A percentile compares a stretch with the other conserved stretches of the same genome.
These are phyloP conservation scores for Tipula helvola DNA, from an alignment of 2,888 invertebrate species.

Conservation along the genomic window DNA sequence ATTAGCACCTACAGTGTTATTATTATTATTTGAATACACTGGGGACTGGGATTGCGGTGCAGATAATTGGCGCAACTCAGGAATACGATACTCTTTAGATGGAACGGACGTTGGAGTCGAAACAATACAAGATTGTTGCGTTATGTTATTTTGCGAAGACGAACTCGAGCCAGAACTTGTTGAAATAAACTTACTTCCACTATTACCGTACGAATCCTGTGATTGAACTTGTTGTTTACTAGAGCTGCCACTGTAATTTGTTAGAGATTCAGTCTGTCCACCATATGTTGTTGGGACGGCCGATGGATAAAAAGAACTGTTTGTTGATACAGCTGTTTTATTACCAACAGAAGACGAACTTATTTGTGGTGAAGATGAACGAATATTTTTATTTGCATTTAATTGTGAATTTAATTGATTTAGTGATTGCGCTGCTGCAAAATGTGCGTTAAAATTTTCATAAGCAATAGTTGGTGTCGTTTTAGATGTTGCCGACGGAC, in stretches of 20 bases:
- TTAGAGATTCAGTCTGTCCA: neutral
- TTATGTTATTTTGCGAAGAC: slow-evolving; percentile 37
- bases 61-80: neutral
- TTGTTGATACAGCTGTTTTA: slow-evolving; percentile 23
- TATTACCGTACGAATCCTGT: slow-evolving; percentile 4
- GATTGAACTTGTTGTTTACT: slow-evolving; percentile 7
- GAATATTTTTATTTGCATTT: slow-evolving; percentile 41
- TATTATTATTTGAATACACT: neutral
- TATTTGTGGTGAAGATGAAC: slow-evolving; percentile 40
- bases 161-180: slow-evolving; percentile 42
- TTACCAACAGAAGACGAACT: slow-evolving; percentile 28
- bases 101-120: slow-evolving; percentile 46
- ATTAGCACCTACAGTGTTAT: neutral
- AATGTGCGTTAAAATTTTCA: slow-evolving; percentile 59
- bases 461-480: slow-evolving; percentile 40
- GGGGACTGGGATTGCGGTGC: slow-evolving; percentile 7
- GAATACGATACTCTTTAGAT: slow-evolving; percentile 44
- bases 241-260: neutral
- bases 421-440: slow-evolving; percentile 33
- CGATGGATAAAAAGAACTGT: slow-evolving; percentile 8
- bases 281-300: slow-evolving; percentile 11
- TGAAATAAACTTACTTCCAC: slow-evolving; percentile 7
- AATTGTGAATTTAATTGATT: slow-evolving; percentile 39
- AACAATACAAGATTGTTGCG: slow-evolving; percentile 62
- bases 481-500: slow-evolving; percentile 45